Base-by-base conservation (phyloP, 2,888 invertebrate species). In the Mythimna vitellina region DNA sequence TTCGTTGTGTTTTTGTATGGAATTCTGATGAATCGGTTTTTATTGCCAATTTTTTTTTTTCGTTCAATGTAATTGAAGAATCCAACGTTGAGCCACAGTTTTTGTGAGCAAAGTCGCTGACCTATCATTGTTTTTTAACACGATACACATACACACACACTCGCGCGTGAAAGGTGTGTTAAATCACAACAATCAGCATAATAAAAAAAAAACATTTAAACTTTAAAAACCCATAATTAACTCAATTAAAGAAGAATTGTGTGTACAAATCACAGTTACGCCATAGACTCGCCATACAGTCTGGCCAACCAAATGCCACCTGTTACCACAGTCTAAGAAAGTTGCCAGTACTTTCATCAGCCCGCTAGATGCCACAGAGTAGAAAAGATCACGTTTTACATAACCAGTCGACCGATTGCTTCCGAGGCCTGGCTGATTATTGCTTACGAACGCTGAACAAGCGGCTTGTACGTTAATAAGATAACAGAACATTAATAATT, bases 301-400 rank as follows among this genome's bases (percentile, higher is more conserved):
- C 71, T 84, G 57, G 32, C 42, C 49, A 22, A 22, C 32, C 38
- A 82, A 78, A 79, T 78, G 66, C 56, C 78, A 67, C 57, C 72
- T 51, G 62, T 68, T 78, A 65, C 70, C 64, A 65, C 65, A 68
- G 57, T 58, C 65, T n/a, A 81, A 80, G 83, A 80, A 83, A 81
- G 80, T 83, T 75, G 29, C 60, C 46, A 60, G 68, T 68, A 75
- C 83, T 71, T 83, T 83, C 80, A 56, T 75, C 32, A 58, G 20
- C n/a, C 42, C 29, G 25, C 51, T 63, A 56, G 22, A 60, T n/a
- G 42, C 63, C 78, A 81, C 64, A 80, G 65, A 12, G 51, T 73
- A 78, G 58, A 67, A 70, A 73, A 70, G 75, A 51, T 68, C 73
- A 69, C 67, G 80, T 64, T 83, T 80, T 83, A 70, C 58, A 80